Percentiles rank a stretch among this genome's conserved stretches.
phyloP scores from a whole-genome alignment of 1,140 invertebrate genomes.

The Geopemphigus sp. region DNA sequence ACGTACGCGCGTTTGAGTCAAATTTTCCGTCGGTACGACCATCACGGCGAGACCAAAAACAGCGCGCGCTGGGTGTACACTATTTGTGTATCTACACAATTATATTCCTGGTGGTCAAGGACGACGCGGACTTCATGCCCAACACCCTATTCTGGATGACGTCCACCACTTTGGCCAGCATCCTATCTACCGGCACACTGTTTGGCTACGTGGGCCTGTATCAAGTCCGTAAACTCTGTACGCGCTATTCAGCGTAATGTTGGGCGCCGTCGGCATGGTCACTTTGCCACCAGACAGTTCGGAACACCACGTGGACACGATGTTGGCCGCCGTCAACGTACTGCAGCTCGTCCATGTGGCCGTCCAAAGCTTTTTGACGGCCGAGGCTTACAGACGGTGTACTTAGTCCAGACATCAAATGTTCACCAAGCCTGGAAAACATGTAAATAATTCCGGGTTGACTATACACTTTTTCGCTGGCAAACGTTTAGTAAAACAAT shows the following conservation, averaged over 20 bases:
- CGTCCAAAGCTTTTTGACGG: constrained; percentile 64
- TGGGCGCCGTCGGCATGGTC: constrained; percentile 58
- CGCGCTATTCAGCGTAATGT: constrained; percentile 61
- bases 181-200: constrained; percentile 56
- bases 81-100: no score
- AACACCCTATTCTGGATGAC: constrained; percentile 58
- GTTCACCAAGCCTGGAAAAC: constrained; percentile 64
- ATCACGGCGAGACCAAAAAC: constrained; percentile 23
- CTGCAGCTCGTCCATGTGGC: constrained; percentile 62
- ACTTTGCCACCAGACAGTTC: constrained; percentile 54
- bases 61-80: no score
- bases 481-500: no score
- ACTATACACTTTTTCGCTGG: no score
- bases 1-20: no score
- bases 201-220: constrained; percentile 54
- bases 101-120: constrained; percentile 66
- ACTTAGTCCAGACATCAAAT: constrained; percentile 61
- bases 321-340: constrained; percentile 58
- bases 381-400: constrained; percentile 62
- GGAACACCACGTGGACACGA: constrained; percentile 55
- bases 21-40: no score
- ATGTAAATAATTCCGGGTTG: constrained; percentile 55
- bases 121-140: constrained; percentile 60
- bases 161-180: constrained; percentile 57
- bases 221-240: constrained; percentile 60